A percentile compares a stretch with the other conserved stretches of the same genome.
These are phyloP conservation scores for Tachycineta bicolor DNA, from an alignment of 2,113 vertebrate species.

Conservation along the genomic window DNA sequence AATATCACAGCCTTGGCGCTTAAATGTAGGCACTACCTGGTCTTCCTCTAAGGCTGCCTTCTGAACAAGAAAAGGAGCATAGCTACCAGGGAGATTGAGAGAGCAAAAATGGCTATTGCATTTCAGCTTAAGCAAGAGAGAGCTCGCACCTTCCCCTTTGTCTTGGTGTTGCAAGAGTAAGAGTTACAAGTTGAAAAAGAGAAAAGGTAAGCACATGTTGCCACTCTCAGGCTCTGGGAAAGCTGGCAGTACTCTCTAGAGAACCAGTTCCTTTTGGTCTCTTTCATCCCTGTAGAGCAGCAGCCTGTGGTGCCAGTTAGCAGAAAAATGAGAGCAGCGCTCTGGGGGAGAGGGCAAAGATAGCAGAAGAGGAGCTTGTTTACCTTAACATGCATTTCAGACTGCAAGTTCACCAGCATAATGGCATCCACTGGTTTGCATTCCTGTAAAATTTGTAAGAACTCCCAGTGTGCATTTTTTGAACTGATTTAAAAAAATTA, in stretches of 20 bases:
- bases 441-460: background rate
- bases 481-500: background rate
- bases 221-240: background rate
- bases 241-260: background rate
- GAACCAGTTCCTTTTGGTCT: background rate
- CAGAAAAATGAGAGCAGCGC: background rate
- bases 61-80: background rate
- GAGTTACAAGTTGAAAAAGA: background rate
- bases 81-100: background rate
- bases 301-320: background rate
- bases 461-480: background rate
- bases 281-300: background rate
- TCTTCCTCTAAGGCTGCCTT: background rate
- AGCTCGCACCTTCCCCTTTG: background rate
- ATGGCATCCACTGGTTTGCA: background rate
- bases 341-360: fast-evolving
- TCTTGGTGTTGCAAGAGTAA: background rate
- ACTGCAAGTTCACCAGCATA: background rate
- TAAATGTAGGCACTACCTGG: background rate
- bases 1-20: background rate
- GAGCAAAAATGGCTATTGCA: background rate
- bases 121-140: background rate
- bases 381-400: background rate
- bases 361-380: background rate
- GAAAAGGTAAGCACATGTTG: background rate